A percentile compares a stretch with the other conserved stretches of the same genome.
These are phyloP conservation scores for Pentalonia nigronervosa DNA, from an alignment of 1,140 invertebrate species.

Conservation along the genomic window DNA sequence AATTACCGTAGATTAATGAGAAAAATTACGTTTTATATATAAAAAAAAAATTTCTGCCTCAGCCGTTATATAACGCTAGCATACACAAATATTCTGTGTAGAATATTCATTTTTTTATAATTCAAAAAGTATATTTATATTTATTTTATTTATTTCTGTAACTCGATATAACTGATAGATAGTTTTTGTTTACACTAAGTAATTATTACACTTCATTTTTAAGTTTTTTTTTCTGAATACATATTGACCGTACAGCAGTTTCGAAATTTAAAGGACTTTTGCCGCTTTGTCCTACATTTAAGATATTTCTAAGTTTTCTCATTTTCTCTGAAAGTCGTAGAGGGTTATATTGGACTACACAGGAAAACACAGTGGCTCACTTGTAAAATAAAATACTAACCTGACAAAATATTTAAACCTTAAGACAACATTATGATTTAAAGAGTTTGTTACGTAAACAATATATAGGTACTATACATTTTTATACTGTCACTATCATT, in stretches of 20 bases:
- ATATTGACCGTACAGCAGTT: not conserved
- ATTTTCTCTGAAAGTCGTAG: not conserved
- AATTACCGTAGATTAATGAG: too few relatives aligned
- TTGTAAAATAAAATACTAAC: slow-evolving; percentile 3
- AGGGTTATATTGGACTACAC: not conserved
- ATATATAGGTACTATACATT: not conserved
- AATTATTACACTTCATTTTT: too few relatives aligned
- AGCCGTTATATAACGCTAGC: too few relatives aligned
- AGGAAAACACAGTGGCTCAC: not conserved
- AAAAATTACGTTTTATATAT: too few relatives aligned
- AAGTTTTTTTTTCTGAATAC: too few relatives aligned
- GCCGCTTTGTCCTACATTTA: not conserved
- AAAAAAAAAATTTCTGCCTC: too few relatives aligned
- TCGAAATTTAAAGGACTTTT: not conserved
- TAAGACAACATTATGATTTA: not conserved
- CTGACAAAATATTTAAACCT: not conserved
- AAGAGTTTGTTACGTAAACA: not conserved
- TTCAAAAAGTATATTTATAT: too few relatives aligned
- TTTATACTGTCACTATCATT: not conserved
- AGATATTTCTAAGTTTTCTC: not conserved
- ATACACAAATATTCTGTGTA: too few relatives aligned
- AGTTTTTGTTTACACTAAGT: too few relatives aligned
- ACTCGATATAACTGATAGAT: too few relatives aligned
- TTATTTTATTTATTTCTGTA: too few relatives aligned
- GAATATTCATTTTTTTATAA: too few relatives aligned